Evolutionary conservation across 2,113 vertebrate genomes (phyloP).

Genomic region (Oceanodroma tethys): DNA sequence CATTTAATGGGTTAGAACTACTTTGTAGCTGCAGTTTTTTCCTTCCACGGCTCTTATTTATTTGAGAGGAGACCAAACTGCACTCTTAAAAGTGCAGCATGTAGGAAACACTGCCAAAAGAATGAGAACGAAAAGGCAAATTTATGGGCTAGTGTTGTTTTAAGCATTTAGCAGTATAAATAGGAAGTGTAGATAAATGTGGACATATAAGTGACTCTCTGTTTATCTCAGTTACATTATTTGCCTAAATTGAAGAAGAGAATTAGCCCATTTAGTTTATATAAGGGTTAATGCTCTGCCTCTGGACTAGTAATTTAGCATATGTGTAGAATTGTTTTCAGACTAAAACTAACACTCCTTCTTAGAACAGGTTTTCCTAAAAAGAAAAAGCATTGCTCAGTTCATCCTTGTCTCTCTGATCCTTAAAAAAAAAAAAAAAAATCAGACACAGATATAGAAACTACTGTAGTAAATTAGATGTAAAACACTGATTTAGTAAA

Average conservation of each 20-base stretch:
- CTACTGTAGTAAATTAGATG: neutral
- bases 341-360: neutral
- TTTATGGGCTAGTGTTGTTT: conserved; percentile 78
- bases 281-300: conserved; percentile 58
- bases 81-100: conserved; percentile 72
- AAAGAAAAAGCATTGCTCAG: neutral
- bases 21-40: conserved; percentile 76
- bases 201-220: conserved; percentile 66
- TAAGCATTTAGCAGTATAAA: conserved; percentile 81
- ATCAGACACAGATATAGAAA: neutral
- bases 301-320: conserved; percentile 33
- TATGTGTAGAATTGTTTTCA: neutral
- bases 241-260: conserved; percentile 69
- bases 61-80: conserved; percentile 73
- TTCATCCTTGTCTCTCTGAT: neutral
- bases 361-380: neutral
- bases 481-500: neutral
- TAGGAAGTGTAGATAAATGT: conserved; percentile 77
- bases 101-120: conserved; percentile 76
- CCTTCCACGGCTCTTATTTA: conserved; percentile 73
- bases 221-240: conserved; percentile 74
- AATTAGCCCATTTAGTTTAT: conserved; percentile 72
- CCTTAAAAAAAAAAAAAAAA: neutral
- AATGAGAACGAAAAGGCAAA: conserved; percentile 71
- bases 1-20: conserved; percentile 80